phyloP scores from a whole-genome alignment of 2,888 invertebrate genomes.

The Argynnis bischoffii region DNA sequence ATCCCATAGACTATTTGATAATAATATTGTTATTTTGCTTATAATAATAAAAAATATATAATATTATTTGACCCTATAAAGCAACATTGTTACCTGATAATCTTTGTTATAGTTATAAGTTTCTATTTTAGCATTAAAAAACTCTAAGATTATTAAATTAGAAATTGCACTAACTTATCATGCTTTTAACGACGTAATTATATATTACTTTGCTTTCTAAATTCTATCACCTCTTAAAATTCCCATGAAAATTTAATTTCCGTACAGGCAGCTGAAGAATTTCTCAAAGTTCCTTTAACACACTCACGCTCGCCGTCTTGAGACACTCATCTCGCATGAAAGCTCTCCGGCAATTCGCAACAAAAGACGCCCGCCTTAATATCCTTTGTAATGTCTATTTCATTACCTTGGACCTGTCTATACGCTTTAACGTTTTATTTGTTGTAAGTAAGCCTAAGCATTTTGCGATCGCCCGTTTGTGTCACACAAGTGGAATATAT shows the following conservation, averaged over 20 bases:
- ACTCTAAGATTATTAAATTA: too few species aligned
- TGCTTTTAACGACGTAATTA: too few species aligned
- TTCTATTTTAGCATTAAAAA: too few species aligned
- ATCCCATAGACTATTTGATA: too few species aligned
- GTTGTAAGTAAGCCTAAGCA: not conserved
- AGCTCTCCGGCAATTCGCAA: conserved; percentile 28
- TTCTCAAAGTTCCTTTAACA: conserved; percentile 11
- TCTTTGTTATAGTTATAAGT: too few species aligned
- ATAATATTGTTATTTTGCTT: too few species aligned
- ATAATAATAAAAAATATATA: too few species aligned
- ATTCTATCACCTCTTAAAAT: not conserved
- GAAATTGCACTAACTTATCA: too few species aligned
- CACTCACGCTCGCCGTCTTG: conserved; percentile 3
- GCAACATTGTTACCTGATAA: too few species aligned
- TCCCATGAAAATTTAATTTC: conserved; percentile 16
- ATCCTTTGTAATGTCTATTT: conserved; percentile 34
- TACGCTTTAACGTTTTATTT: conserved; percentile 7
- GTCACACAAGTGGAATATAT: too few species aligned
- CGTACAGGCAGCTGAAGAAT: conserved; percentile 9
- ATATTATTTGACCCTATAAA: too few species aligned
- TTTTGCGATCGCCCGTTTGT: not conserved
- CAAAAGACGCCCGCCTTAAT: conserved; percentile 27
- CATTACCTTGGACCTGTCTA: conserved; percentile 24
- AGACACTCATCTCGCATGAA: conserved; percentile 10
- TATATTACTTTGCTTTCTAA: not conserved